phyloP scores from a whole-genome alignment of 2,797 vertebrate species.

The Schizopygopsis malacanthus region DNA sequence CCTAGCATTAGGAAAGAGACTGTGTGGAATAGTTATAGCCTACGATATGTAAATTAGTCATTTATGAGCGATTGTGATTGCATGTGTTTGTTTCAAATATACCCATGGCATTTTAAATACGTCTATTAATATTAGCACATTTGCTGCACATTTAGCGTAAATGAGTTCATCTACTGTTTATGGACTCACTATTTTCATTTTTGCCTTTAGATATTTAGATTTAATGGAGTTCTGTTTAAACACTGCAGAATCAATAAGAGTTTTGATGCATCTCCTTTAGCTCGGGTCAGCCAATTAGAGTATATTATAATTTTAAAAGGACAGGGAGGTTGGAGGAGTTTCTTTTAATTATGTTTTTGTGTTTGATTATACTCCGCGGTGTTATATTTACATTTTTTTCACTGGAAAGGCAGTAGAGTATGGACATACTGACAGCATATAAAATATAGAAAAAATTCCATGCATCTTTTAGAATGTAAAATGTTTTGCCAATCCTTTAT shows the following conservation, averaged over 20 bases:
- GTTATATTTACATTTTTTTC: neutral
- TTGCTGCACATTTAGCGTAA: conserved; percentile 19
- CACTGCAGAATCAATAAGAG: conserved; percentile 10
- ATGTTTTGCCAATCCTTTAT: neutral
- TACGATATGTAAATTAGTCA: conserved; percentile 35
- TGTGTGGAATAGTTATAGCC: conserved; percentile 39
- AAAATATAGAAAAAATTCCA: neutral
- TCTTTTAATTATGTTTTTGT: neutral
- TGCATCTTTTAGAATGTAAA: neutral
- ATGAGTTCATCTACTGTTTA: conserved; percentile 23
- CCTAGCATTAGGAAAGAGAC: conserved; percentile 23
- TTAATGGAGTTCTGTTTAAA: conserved; percentile 25
- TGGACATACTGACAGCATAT: too few species aligned
- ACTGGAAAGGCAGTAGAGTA: neutral
- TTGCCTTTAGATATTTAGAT: conserved; percentile 19
- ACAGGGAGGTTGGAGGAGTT: neutral
- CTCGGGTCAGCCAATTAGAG: neutral
- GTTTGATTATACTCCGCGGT: neutral
- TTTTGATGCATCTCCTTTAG: conserved; percentile 12
- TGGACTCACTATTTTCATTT: neutral
- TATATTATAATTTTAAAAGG: neutral
- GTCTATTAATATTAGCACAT: conserved; percentile 24
- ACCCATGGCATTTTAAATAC: conserved; percentile 19
- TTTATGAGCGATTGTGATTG: conserved; percentile 35
- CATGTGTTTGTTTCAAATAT: conserved; percentile 36